Evolutionary conservation across 2,797 vertebrate genomes (phyloP), one percentile per base, ranked within the genome.

Genomic region (Nannoperca australis): DNA sequence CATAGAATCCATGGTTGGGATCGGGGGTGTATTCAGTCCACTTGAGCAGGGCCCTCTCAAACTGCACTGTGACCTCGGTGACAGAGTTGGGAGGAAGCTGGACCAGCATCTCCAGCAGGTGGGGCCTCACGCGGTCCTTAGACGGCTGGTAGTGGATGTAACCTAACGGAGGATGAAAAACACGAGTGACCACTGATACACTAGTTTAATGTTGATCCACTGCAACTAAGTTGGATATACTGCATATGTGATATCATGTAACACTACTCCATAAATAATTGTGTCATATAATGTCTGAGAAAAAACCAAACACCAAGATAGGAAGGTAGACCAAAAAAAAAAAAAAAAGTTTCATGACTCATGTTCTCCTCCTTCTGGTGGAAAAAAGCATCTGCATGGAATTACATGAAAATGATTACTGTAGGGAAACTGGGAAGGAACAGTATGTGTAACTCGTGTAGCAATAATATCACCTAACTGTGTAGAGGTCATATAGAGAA

Each of bases 11-110:
- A 0, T 99, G 98, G 87, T 99, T 99, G 13, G 98, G 97, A 86
- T 99, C 98, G 0, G 98, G 97, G 0, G 97, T 95, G 88, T 99
- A 99, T 85, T 99, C 98, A 0, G 98, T 99, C 98, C 98, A 99
- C 91, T 98, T 99, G 60, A 99, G 84, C 78, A 99, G 93, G 0
- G 97, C 97, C 71, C 97, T 95, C 92, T 99, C 98, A 89, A 99
- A 99, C 94, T 99, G 95, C 83, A 99, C 96, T 1, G 96, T 97
- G 68, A 99, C 96, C 92, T 99, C 98, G 2, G 97, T 99, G 90
- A 97, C 91, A 0, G 98, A 99, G 90, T 96, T 97, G 70, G 98
- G 97, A 2, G 98, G 98, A 86, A 99, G 94, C 94, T 99, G 98
- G 76, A 99, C 89, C 76, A 99, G 93, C 98, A 99, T 99, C 94